A percentile compares a stretch with the other conserved stretches of the same genome.
phyloP scores from a whole-genome alignment of 2,888 invertebrate species.

The Polia nebulosa region DNA sequence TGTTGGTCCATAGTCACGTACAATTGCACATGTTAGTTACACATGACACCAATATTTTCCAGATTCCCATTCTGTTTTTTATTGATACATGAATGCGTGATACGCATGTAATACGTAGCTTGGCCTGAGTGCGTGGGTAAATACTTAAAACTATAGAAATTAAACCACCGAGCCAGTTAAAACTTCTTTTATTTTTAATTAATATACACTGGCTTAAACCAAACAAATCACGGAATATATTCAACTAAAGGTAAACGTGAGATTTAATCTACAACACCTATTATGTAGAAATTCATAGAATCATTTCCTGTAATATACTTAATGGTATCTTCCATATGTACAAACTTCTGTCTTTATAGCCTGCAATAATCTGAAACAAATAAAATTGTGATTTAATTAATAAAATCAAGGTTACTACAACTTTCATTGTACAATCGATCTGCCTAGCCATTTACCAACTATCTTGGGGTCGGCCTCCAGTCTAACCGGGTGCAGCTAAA shows the following conservation, averaged over 20 bases:
- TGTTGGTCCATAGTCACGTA: too few species aligned
- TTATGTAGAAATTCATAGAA: constrained; percentile 79
- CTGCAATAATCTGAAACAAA: constrained; percentile 92
- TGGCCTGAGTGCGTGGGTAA: neutral
- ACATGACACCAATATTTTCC: neutral
- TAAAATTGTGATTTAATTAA: constrained; percentile 27
- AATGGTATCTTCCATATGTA: constrained; percentile 92
- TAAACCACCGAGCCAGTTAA: neutral
- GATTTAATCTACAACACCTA: constrained; percentile 72
- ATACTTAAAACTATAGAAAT: neutral
- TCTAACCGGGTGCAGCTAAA: too few species aligned
- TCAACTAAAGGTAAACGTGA: constrained; percentile 68
- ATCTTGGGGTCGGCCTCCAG: too few species aligned
- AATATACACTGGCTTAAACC: constrained; percentile 50
- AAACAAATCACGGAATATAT: constrained; percentile 66
- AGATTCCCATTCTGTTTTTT: neutral
- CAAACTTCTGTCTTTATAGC: constrained; percentile 93
- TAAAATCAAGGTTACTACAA: too few species aligned
- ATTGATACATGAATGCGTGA: neutral
- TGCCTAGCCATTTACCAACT: too few species aligned
- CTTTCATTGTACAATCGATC: too few species aligned
- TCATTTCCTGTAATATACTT: constrained; percentile 86
- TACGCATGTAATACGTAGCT: neutral
- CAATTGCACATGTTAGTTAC: neutral
- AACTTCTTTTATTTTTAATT: constrained; percentile 6